These are phyloP conservation scores for Rhodeus uyekii DNA, from an alignment of 2,797 vertebrate species.

Conservation along the genomic window DNA sequence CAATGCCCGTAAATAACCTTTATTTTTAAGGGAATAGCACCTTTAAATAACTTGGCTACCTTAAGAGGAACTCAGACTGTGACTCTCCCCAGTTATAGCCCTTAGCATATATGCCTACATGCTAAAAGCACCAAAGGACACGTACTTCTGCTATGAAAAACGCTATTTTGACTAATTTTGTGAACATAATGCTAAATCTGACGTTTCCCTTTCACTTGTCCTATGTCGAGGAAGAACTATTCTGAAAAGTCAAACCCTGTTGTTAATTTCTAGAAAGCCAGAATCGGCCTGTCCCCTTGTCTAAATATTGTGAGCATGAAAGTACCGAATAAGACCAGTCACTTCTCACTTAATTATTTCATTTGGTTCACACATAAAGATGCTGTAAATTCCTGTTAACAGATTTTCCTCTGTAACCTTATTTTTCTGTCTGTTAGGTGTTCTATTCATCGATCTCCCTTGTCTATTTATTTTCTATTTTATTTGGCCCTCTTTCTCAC, in stretches of 20 bases:
- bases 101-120: not conserved
- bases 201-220: conserved; percentile 1
- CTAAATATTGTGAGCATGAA: not conserved
- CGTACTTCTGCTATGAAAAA: conserved; percentile 6
- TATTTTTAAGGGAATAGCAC: not conserved
- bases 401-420: not conserved
- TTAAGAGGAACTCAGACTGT: conserved; percentile 1
- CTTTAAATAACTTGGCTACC: not conserved
- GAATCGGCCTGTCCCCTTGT: conserved; percentile 16
- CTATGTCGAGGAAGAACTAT: not conserved
- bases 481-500: not conserved
- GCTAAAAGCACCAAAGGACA: conserved; percentile 18
- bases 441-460: not conserved
- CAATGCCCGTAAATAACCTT: not conserved
- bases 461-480: too few species aligned
- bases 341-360: not conserved
- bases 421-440: not conserved
- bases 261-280: conserved; percentile 35
- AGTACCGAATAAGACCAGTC: conserved; percentile 10
- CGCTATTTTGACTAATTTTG: conserved; percentile 26
- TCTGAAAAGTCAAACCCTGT: not conserved
- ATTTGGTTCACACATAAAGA: not conserved
- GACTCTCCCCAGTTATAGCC: not conserved
- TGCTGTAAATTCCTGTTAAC: conserved; percentile 2
- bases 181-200: not conserved